These are phyloP conservation scores for Heliopora coerulea DNA, from an alignment of 92 coral and sea anemone genomes.

Conservation along the genomic window DNA sequence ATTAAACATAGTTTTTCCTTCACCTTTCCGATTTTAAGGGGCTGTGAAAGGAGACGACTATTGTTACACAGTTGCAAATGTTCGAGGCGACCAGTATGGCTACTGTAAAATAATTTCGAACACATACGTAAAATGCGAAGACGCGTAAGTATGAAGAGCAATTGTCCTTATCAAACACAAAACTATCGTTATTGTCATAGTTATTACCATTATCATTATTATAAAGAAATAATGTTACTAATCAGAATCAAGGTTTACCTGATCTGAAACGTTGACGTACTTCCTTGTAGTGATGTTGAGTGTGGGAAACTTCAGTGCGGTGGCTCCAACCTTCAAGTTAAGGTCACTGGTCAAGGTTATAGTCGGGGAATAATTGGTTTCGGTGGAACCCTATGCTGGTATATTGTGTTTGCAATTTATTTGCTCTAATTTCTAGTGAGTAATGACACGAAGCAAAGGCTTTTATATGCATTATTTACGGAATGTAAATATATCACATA, in stretches of 20 bases:
- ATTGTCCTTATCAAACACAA: background rate
- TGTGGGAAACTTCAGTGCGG: slow-evolving; percentile 80
- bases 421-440: too few species aligned
- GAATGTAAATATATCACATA: too few species aligned
- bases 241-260: background rate
- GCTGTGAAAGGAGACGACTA: slow-evolving; percentile 53
- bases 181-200: background rate
- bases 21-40: slow-evolving; percentile 27
- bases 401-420: background rate
- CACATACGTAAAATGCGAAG: slow-evolving; percentile 3
- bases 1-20: background rate
- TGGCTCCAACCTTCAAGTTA: background rate
- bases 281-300: slow-evolving; percentile 47
- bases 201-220: background rate
- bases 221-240: background rate
- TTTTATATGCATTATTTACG: too few species aligned
- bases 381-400: slow-evolving; percentile 72
- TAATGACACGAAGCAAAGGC: too few species aligned
- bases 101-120: slow-evolving; percentile 66
- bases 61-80: slow-evolving; percentile 68
- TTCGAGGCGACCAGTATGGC: slow-evolving; percentile 52
- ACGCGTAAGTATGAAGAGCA: too few species aligned
- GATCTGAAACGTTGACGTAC: background rate
- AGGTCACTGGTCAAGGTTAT: slow-evolving; percentile 46
- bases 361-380: slow-evolving; percentile 50